These are phyloP conservation scores for Pontoporia blainvillei DNA, from an alignment of 2,113 vertebrate genomes.

Conservation along the genomic window DNA sequence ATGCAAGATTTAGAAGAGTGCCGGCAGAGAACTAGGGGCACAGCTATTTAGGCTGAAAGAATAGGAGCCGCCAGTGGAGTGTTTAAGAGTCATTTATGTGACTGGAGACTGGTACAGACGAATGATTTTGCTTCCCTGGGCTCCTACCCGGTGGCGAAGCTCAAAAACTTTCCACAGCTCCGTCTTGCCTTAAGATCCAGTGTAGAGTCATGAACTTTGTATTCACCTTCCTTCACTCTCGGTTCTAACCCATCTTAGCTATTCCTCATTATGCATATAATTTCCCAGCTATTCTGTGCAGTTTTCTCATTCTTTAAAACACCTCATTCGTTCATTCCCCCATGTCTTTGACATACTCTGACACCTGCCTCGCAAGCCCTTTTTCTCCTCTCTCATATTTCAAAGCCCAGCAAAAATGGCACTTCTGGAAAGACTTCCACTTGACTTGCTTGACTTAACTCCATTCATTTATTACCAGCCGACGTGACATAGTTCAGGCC, in stretches of 20 bases:
- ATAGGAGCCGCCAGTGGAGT: neutral
- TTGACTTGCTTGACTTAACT: neutral
- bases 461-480: neutral
- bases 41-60: neutral
- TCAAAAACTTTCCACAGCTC: neutral
- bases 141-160: no score
- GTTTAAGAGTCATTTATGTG: neutral
- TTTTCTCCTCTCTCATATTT: neutral
- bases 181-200: neutral
- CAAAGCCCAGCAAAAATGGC: neutral
- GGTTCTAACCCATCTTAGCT: neutral
- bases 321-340: neutral
- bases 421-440: neutral
- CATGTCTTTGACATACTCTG: neutral
- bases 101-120: neutral
- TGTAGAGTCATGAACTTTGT: neutral
- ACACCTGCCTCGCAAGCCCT: neutral
- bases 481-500: neutral
- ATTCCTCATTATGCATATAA: neutral
- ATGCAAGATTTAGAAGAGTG: neutral
- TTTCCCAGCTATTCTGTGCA: neutral
- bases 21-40: fast-evolving
- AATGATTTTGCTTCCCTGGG: neutral
- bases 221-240: neutral
- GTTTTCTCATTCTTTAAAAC: neutral